phyloP scores from a whole-genome alignment of 2,888 invertebrate species.

The Chrysina gloriosa region DNA sequence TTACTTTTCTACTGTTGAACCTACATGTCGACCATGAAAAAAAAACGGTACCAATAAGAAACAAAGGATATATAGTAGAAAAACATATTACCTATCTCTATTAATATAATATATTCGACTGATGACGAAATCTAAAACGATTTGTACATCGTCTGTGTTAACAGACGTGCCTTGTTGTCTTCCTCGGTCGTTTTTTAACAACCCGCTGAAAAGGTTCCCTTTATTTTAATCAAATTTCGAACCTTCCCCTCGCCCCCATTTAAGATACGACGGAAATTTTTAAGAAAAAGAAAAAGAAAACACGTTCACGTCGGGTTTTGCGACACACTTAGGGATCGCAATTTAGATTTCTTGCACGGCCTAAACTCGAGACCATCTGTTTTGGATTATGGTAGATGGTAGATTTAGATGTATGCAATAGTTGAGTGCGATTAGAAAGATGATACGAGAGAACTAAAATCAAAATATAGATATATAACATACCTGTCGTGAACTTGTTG shows the following conservation, averaged over 20 bases:
- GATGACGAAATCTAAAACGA: constrained; percentile 33
- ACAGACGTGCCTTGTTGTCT: constrained; percentile 60
- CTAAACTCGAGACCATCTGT: constrained; percentile 10
- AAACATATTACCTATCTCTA: not conserved
- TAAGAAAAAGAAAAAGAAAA: not conserved
- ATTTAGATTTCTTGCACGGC: constrained; percentile 20
- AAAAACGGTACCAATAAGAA: not conserved
- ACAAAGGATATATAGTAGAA: too few relatives aligned
- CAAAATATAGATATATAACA: constrained; percentile 8
- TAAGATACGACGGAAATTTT: not conserved
- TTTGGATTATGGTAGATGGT: constrained; percentile 1
- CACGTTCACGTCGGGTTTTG: constrained; percentile 14
- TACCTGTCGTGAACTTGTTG: constrained; percentile 32
- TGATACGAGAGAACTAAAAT: not conserved
- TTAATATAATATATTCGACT: constrained; percentile 37
- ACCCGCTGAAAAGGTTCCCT: not conserved
- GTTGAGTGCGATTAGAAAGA: constrained; percentile 3
- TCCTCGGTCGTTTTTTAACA: constrained; percentile 53
- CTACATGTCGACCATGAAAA: not conserved
- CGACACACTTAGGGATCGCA: not conserved
- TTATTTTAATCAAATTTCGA: constrained; percentile 1
- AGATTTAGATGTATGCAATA: constrained; percentile 1
- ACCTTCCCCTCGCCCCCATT: too few relatives aligned
- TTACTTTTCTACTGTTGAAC: constrained; percentile 9
- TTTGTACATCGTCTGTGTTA: constrained; percentile 37